phyloP scores from a whole-genome alignment of 1,140 invertebrate genomes.

The Copidosoma floridanum region DNA sequence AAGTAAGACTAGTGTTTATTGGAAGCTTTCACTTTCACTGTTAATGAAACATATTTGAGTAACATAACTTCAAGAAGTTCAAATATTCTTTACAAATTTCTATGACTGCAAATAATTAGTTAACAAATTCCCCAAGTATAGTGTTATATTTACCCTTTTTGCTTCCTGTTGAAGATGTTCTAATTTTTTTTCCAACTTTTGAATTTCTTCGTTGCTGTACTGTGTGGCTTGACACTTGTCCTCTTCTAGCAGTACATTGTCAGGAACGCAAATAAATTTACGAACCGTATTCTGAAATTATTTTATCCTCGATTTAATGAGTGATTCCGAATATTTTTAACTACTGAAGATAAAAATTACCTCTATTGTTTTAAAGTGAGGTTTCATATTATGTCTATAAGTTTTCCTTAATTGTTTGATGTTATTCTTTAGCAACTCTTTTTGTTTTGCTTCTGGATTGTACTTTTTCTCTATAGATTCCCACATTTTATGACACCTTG shows the following conservation, averaged over 20 bases:
- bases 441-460: slow-evolving; percentile 26
- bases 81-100: background rate
- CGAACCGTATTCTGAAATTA: slow-evolving; percentile 35
- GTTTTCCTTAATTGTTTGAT: slow-evolving; percentile 32
- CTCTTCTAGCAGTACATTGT: slow-evolving; percentile 41
- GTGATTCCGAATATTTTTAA: background rate
- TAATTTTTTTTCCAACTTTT: slow-evolving; percentile 30
- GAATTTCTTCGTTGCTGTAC: slow-evolving; percentile 38
- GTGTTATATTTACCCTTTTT: slow-evolving; percentile 32
- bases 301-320: background rate
- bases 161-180: slow-evolving; percentile 37
- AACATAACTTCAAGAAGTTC: background rate
- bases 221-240: slow-evolving; percentile 41
- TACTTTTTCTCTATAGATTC: slow-evolving; percentile 33
- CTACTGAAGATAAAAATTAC: slow-evolving; percentile 31
- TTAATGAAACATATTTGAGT: background rate
- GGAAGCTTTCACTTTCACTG: too few relatives aligned
- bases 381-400: slow-evolving; percentile 28
- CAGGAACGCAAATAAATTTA: slow-evolving; percentile 39
- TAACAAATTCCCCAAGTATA: background rate
- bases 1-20: too few relatives aligned
- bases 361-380: slow-evolving; percentile 38
- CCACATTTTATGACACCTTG: slow-evolving; percentile 32
- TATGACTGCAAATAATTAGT: background rate
- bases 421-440: slow-evolving; percentile 26